Base-by-base conservation (phyloP, 2,797 vertebrate genomes). In the Nannoperca obscura region DNA sequence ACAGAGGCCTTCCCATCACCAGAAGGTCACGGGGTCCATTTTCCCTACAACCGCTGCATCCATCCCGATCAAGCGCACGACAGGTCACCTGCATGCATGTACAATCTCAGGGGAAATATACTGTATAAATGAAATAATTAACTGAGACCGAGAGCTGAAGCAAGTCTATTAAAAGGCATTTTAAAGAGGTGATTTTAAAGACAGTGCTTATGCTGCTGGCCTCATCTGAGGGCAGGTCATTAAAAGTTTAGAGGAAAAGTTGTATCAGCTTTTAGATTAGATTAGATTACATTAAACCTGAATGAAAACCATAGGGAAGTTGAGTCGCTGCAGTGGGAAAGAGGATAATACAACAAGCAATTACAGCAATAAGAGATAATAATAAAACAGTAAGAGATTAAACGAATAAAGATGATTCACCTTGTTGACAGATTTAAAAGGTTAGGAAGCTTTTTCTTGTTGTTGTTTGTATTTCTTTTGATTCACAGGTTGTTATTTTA, bases 181-280 rank as follows among this genome's bases (percentile, higher is more conserved):
- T 87, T 59, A 61, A 32, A 58, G 22, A 67, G 57, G 76, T 55
- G 58, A 68, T 71, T 75, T 78, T 71, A 32, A 55, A 78, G 60
- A 70, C 5, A 7, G 30, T 9, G 55, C 24, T 76, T 64, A 22
- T 69, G 69, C 57, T 54, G 55, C 60, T 20, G 38, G 34, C 46
- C 46, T 40, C 19, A 68, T 82, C 50, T 55, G 34, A 20, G 52
- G 68, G n/a, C 27, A 69, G 72, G 70, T 74, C 78, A 86, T 87
- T 87, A 84, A 83, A 78, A 68, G 68, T 85, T 74, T 64, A 10
- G 46, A 38, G 76, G 50, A 53, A 57, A 50, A 63, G 69, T 76
- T 69, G 42, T 4, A 63, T 66, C 54, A 52, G 54, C 27, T 71
- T 75, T 81, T 47, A 65, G 42, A 63, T 63, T 47, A 71, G 61